Percentiles rank a stretch among this genome's conserved stretches.
Evolutionary conservation across 1,140 invertebrate species (phyloP).

Genomic region (Rhynchophorus ferrugineus): DNA sequence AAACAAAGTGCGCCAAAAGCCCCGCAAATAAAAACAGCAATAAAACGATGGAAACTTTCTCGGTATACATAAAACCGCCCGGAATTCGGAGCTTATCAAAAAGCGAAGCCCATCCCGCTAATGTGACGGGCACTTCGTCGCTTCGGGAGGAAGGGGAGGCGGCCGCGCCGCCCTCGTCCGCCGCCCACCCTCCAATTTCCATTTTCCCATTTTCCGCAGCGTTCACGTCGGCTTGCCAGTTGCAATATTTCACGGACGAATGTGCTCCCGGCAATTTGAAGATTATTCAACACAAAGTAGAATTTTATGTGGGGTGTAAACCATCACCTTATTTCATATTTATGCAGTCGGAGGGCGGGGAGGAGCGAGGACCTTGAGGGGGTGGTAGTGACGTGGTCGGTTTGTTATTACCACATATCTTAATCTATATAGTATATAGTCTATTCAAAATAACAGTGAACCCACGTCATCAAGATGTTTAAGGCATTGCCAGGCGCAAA

Average conservation of each 20-base stretch:
- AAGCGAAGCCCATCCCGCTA: slow-evolving; percentile 33
- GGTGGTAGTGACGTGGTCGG: too few species aligned
- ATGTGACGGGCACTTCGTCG: slow-evolving; percentile 38
- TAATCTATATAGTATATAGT: too few species aligned
- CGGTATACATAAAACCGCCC: neutral
- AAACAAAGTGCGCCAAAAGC: too few species aligned
- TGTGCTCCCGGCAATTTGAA: slow-evolving; percentile 39
- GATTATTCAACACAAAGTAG: slow-evolving; percentile 41
- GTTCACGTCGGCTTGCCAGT: slow-evolving; percentile 22
- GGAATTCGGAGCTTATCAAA: slow-evolving; percentile 15
- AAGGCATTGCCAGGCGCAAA: too few species aligned
- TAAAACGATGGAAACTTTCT: too few species aligned
- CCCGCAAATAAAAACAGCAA: too few species aligned
- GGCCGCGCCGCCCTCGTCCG: too few species aligned
- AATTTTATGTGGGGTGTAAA: slow-evolving; percentile 36
- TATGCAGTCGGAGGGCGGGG: slow-evolving; percentile 32
- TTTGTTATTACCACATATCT: too few species aligned
- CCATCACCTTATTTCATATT: slow-evolving; percentile 38
- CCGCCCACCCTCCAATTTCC: slow-evolving; percentile 27
- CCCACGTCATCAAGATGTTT: too few species aligned
- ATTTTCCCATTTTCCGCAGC: slow-evolving; percentile 30
- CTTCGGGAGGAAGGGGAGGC: too few species aligned
- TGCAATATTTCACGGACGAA: slow-evolving; percentile 34
- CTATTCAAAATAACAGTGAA: too few species aligned
- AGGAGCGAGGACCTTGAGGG: too few species aligned